Conservation (phyloP, 2,888 invertebrate genomes). For the Camponotus fellah region DNA sequence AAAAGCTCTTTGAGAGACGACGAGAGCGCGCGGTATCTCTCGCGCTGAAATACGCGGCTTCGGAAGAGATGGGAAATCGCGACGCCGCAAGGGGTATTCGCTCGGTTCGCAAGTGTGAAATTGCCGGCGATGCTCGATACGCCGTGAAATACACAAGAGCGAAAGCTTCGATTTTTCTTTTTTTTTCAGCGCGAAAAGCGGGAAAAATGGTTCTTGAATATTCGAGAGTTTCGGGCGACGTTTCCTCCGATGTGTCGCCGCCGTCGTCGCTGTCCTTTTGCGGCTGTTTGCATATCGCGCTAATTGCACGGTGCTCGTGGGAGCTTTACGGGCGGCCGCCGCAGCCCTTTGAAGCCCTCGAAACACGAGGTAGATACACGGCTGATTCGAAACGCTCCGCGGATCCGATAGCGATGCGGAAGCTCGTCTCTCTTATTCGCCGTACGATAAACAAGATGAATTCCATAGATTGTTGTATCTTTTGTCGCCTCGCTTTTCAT, state of each 20-base stretch:
- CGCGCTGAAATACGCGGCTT: constrained; percentile 71
- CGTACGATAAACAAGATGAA: constrained; percentile 68
- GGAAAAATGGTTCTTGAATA: constrained; percentile 44
- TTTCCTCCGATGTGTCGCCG: constrained; percentile 1
- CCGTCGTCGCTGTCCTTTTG: constrained; percentile 7
- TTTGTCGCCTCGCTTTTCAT: not conserved
- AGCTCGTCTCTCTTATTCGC: constrained; percentile 45
- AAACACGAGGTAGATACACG: constrained; percentile 20
- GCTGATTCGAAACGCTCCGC: constrained; percentile 25
- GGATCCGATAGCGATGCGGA: constrained; percentile 46
- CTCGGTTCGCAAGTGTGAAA: constrained; percentile 79
- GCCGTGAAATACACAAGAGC: constrained; percentile 41
- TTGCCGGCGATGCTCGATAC: constrained; percentile 72
- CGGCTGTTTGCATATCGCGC: constrained; percentile 26
- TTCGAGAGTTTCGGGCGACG: constrained; percentile 1
- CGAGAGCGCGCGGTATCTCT: constrained; percentile 65
- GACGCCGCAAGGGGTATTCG: constrained; percentile 61
- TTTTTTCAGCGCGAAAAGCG: constrained; percentile 41
- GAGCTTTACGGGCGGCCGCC: constrained; percentile 32
- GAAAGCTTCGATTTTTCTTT: constrained; percentile 56
- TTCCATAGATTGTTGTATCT: not conserved
- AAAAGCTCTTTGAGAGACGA: constrained; percentile 79
- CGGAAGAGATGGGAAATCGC: constrained; percentile 73
- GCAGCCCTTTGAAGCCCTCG: constrained; percentile 10
- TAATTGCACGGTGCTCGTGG: constrained; percentile 29